Evolutionary conservation across 2,797 vertebrate genomes (phyloP).

Genomic region (Syngnathus rostellatus): DNA sequence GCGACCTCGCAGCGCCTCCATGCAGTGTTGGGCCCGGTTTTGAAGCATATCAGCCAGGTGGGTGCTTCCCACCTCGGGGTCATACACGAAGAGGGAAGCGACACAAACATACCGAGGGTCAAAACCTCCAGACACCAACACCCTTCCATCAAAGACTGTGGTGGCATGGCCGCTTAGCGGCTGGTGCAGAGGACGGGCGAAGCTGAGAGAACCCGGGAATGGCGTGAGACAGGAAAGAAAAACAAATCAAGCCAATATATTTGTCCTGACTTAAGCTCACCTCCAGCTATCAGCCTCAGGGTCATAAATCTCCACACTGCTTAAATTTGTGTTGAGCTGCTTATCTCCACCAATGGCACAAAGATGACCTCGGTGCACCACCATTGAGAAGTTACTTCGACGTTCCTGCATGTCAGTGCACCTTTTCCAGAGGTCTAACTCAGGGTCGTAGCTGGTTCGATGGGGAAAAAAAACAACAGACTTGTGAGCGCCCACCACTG

Average conservation of each 20-base stretch:
- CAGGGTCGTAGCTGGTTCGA: conserved; percentile 59
- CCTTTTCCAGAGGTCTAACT: conserved; percentile 53
- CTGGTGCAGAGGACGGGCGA: conserved; percentile 53
- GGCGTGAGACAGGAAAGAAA: background rate
- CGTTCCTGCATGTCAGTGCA: conserved; percentile 66
- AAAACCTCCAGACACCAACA: conserved; percentile 72
- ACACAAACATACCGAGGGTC: conserved; percentile 64
- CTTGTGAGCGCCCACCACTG: background rate
- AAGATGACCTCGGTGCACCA: conserved; percentile 40
- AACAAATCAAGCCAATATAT: background rate
- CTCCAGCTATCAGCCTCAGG: conserved; percentile 64
- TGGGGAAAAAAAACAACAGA: background rate
- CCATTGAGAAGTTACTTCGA: conserved; percentile 66
- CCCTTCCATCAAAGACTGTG: conserved; percentile 31
- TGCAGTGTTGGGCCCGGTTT: conserved; percentile 69
- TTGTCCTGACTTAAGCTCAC: conserved; percentile 32
- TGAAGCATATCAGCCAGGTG: conserved; percentile 57
- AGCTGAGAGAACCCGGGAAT: conserved; percentile 38
- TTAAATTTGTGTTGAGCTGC: conserved; percentile 62
- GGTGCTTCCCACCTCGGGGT: conserved; percentile 38
- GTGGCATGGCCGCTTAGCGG: conserved; percentile 63
- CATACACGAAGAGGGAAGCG: conserved; percentile 48
- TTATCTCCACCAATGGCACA: conserved; percentile 71
- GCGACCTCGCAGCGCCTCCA: conserved; percentile 56
- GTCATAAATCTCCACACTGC: conserved; percentile 68